Conservation (phyloP, 2,888 invertebrate species). For the Griposia aprilina region DNA sequence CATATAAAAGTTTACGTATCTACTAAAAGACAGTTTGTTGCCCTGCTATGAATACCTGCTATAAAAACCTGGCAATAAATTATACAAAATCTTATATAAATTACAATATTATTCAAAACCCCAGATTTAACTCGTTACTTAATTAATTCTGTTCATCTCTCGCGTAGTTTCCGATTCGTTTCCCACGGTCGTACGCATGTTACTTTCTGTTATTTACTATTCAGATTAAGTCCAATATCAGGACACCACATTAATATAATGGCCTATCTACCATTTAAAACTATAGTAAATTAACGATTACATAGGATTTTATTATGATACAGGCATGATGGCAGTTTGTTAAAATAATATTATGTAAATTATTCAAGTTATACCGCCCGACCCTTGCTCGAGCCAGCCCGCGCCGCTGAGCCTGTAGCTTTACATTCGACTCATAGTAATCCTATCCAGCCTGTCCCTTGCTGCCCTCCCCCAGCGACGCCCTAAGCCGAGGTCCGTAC, state of each 20-base stretch:
- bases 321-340: background rate
- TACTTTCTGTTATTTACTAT: constrained; percentile 21
- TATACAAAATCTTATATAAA: background rate
- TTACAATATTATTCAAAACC: background rate
- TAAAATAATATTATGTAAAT: background rate
- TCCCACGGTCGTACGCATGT: constrained; percentile 18
- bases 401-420: no score
- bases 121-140: background rate
- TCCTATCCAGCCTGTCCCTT: no score
- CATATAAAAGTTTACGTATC: background rate
- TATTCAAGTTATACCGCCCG: no score
- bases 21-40: constrained; percentile 4
- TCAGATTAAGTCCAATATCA: constrained; percentile 3
- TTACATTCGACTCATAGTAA: no score
- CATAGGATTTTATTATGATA: background rate
- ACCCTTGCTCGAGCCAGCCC: no score
- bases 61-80: background rate
- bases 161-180: constrained; percentile 2
- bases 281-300: background rate
- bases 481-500: no score
- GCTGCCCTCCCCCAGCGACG: no score
- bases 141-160: constrained; percentile 5
- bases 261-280: background rate
- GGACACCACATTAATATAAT: background rate
- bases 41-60: background rate